These are phyloP conservation scores for Emmelina monodactyla DNA, from an alignment of 2,888 invertebrate genomes.

Conservation along the genomic window DNA sequence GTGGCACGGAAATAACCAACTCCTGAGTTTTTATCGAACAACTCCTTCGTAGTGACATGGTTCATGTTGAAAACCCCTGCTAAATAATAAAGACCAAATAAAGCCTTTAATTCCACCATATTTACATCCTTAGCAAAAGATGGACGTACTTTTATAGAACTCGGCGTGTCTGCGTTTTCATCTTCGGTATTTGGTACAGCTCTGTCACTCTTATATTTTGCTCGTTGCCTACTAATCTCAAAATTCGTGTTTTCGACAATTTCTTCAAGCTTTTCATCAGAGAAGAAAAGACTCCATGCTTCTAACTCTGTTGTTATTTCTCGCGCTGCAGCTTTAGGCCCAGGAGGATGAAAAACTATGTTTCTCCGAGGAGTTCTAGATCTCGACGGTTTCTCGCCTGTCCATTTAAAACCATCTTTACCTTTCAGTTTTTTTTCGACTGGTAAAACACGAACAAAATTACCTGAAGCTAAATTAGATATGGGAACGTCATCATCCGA, in stretches of 20 bases:
- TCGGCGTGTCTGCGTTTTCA: conserved; percentile 10
- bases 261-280: conserved; percentile 10
- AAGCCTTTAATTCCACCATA: conserved; percentile 13
- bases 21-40: conserved; percentile 14
- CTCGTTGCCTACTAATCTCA: conserved; percentile 11
- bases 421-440: conserved; percentile 10
- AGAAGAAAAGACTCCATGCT: conserved; percentile 12
- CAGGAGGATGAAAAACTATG: conserved; percentile 10
- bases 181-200: conserved; percentile 9
- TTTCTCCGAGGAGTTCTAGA: conserved; percentile 9
- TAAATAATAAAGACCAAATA: conserved; percentile 14
- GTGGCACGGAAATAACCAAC: conserved; percentile 14
- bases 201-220: conserved; percentile 12
- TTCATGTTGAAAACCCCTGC: conserved; percentile 15
- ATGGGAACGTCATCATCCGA: conserved; percentile 8
- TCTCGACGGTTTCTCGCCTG: conserved; percentile 7
- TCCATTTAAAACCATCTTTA: conserved; percentile 5
- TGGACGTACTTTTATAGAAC: conserved; percentile 7
- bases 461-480: conserved; percentile 9
- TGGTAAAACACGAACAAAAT: conserved; percentile 5
- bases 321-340: conserved; percentile 11
- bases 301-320: conserved; percentile 12
- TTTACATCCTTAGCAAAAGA: conserved; percentile 12
- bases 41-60: conserved; percentile 12
- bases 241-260: conserved; percentile 10